Conservation (phyloP, 2,797 vertebrate species). For the Syngnathus acus region DNA sequence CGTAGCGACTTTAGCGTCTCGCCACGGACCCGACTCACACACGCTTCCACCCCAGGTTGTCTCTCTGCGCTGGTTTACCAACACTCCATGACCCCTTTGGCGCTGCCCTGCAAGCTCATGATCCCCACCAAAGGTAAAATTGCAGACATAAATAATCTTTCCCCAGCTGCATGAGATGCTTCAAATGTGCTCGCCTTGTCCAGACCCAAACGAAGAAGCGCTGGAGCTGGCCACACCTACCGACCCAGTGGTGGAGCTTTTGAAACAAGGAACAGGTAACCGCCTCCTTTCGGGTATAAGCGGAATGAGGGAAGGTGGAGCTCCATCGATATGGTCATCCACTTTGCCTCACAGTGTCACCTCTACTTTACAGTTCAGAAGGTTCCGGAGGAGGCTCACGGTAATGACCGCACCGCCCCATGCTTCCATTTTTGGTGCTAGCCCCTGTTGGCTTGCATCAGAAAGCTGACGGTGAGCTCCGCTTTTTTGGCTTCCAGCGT, state of each 20-base stretch:
- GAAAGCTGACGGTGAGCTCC: neutral
- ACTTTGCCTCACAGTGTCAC: conserved; percentile 16
- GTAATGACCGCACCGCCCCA: conserved; percentile 56
- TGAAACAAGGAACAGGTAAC: conserved; percentile 90
- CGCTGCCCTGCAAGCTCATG: conserved; percentile 93
- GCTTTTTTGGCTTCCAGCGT: conserved; percentile 67
- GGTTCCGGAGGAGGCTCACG: conserved; percentile 65
- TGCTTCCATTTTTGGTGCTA: neutral
- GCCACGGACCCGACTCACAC: neutral
- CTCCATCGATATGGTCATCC: neutral
- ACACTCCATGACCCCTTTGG: conserved; percentile 94
- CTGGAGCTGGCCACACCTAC: conserved; percentile 75
- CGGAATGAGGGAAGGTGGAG: neutral
- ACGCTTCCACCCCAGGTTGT: conserved; percentile 69
- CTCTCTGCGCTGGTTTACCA: conserved; percentile 96
- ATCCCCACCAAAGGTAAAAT: conserved; percentile 87
- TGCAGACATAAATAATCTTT: neutral
- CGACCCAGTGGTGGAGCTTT: conserved; percentile 78
- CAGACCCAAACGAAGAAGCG: conserved; percentile 91
- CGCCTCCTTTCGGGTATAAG: neutral
- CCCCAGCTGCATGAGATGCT: neutral
- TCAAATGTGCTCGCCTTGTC: neutral
- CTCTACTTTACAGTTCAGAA: conserved; percentile 63
- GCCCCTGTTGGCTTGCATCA: neutral
- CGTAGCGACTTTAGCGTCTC: neutral